Evolutionary conservation across 2,797 vertebrate genomes (phyloP).

Genomic region (Catharus ustulatus): DNA sequence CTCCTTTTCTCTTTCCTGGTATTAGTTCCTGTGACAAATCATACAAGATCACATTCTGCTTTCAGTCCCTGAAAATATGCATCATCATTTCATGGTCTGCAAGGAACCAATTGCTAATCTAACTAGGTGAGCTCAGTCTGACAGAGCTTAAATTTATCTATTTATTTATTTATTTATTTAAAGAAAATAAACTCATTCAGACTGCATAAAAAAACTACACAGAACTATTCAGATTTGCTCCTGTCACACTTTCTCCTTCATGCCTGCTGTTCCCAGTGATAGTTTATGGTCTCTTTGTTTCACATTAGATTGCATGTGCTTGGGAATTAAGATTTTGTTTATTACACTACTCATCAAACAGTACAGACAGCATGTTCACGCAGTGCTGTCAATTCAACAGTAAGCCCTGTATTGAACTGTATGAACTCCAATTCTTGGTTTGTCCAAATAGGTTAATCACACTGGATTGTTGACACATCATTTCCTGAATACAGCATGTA

Average conservation of each 20-base stretch:
- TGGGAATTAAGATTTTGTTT: background rate
- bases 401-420: background rate
- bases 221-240: background rate
- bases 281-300: background rate
- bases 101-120: background rate
- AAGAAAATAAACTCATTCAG: background rate
- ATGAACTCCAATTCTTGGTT: background rate
- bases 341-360: background rate
- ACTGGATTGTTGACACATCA: background rate
- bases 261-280: background rate
- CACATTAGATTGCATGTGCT: background rate
- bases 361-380: background rate
- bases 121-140: background rate
- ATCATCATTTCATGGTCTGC: background rate
- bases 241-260: background rate
- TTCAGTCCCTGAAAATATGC: background rate
- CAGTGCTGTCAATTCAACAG: background rate
- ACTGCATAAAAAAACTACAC: background rate
- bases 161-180: background rate
- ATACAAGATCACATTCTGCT: background rate
- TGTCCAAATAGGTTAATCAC: constrained; percentile 12
- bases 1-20: background rate
- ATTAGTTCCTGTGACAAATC: background rate
- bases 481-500: background rate
- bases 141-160: background rate